Evolutionary conservation across 2,113 vertebrate species (phyloP), one percentile per base, ranked within the genome.

Genomic region (Cottus gobio): DNA sequence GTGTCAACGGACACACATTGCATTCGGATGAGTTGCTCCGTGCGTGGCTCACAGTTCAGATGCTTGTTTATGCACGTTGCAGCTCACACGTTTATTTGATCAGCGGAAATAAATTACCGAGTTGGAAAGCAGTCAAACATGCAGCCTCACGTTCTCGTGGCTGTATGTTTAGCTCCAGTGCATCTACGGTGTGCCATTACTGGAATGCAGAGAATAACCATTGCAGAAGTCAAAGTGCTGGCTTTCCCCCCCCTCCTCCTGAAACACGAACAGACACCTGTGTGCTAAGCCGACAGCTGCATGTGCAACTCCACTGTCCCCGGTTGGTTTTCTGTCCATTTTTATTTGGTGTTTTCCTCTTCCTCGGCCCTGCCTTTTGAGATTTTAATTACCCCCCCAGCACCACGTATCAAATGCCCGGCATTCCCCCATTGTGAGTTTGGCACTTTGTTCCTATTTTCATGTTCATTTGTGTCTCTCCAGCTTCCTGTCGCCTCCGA

Each of bases 401-500:
- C 80, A 75, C 74, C 74, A 71, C 71, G 57, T 48, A 73, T 81
- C 54, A 58, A 82, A 75, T 76, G 26, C 68, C 75, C 57, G 9
- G 56, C 58, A 28, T 70, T 77, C 77, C 34, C 34, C 79, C 4
- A 37, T 83, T 86, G 81, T 87, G 75, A 85, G 68, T 82, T 78
- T 79, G 70, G 54, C 74, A 83, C 77, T 87, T 87, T 84, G 75
- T 86, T 80, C 81, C 87, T 13, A 71, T 86, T 89, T 87, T 75
- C 81, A 87, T 89, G 76, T 85, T 87, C 76, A 87, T 90, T 87
- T 77, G 82, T 81, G 85, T 90, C 76, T 70, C 93, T 95, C 93
- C 90, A 86, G 90, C 93, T 93, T 95, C 95, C 90, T 90, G 89
- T 95, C 91, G 89, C 71, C 85, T 93, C 82, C 84, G 85, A 89